Conservation (phyloP, 2,797 vertebrate genomes). For the Carapus acus region DNA sequence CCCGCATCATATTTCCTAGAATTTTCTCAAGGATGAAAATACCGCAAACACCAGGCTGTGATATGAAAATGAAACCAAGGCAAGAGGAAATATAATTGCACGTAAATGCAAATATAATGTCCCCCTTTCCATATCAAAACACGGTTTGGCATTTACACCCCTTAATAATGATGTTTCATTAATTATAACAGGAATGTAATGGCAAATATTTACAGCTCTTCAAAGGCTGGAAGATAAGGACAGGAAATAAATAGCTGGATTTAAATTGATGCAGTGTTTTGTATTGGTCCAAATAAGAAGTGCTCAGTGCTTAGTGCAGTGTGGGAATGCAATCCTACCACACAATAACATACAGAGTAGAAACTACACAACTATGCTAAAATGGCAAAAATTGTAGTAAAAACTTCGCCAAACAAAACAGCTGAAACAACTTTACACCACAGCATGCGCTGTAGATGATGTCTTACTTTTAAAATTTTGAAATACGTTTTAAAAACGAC, state of each 20-base stretch:
- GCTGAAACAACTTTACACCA: no score
- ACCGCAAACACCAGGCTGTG: constrained; percentile 22
- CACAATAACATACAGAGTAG: no score
- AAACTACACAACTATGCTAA: no score
- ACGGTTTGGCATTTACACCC: constrained; percentile 50
- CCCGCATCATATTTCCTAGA: constrained; percentile 34
- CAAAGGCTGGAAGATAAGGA: constrained; percentile 41
- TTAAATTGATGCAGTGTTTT: constrained; percentile 19
- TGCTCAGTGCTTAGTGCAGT: constrained; percentile 1
- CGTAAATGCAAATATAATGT: constrained; percentile 61
- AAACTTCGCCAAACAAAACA: no score
- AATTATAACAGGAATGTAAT: constrained; percentile 59
- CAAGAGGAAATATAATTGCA: constrained; percentile 44
- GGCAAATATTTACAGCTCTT: constrained; percentile 55
- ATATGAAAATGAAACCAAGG: constrained; percentile 34
- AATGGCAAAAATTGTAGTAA: no score
- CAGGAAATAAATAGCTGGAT: constrained; percentile 32
- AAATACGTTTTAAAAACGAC: no score
- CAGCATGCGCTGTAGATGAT: no score
- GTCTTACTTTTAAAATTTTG: no score
- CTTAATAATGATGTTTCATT: constrained; percentile 58
- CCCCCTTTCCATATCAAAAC: constrained; percentile 63
- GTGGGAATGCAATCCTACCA: no score
- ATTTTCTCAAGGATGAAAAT: constrained; percentile 36
- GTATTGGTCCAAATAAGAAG: constrained; percentile 8